Evolutionary conservation across 2,888 invertebrate species (phyloP).

Genomic region (Malacosoma neustria): DNA sequence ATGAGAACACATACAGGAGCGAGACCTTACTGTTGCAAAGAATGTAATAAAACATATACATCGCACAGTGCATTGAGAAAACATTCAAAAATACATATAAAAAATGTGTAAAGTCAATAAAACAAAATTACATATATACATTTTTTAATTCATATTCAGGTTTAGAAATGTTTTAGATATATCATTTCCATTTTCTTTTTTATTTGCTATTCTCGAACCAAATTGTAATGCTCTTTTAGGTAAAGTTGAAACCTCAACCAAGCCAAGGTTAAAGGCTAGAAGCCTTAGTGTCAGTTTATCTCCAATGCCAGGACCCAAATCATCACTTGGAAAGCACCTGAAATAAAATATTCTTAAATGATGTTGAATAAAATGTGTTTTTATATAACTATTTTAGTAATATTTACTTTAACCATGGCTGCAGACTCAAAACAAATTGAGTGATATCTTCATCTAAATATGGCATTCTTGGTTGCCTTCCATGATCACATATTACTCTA

Average conservation of each 20-base stretch:
- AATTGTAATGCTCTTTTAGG: conserved; percentile 98
- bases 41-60: conserved; percentile 25
- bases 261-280: conserved; percentile 79
- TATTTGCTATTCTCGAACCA: conserved; percentile 95
- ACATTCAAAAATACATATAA: conserved; percentile 20
- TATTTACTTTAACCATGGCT: conserved; percentile 80
- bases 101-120: conserved; percentile 2
- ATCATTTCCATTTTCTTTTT: conserved; percentile 90
- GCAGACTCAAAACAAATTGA: conserved; percentile 76
- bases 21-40: conserved; percentile 22
- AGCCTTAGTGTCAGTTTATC: conserved; percentile 93
- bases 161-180: conserved; percentile 68
- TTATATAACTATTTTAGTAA: too few species aligned
- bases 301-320: conserved; percentile 85
- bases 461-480: conserved; percentile 87
- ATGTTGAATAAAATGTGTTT: neutral
- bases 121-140: neutral
- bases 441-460: conserved; percentile 84
- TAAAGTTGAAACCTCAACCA: conserved; percentile 77
- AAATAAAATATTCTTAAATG: conserved; percentile 16
- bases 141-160: neutral
- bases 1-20: conserved; percentile 28
- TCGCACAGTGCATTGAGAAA: conserved; percentile 28
- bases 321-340: conserved; percentile 75
- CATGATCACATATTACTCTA: conserved; percentile 92